Base-by-base conservation (phyloP, 2,113 vertebrate genomes). In the Gallinago media region DNA sequence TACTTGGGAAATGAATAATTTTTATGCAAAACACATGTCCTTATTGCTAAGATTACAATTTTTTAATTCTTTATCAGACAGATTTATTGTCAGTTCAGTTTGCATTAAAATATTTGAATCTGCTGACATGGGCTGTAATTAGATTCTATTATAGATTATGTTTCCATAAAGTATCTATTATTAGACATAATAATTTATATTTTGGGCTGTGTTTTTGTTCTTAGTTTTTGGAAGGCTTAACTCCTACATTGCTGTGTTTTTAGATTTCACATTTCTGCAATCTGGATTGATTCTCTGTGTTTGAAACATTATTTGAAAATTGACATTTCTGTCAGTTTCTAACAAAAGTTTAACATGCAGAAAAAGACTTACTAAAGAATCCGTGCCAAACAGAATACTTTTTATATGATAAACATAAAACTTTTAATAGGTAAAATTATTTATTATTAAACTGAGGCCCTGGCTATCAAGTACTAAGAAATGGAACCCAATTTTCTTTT, bases 71-170 rank as follows among this genome's bases (percentile, higher is more conserved):
- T 95, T 89, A 91, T 86, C 85, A 89, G 52, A 82, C 52, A 96
- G 82, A 98, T 97, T 97, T 98, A 98, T 98, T 97, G 80, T 94
- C 95, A 95, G 59, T 97, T 97, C 71, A 97, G 95, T 98, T 98
- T 98, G 50, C 73, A 97, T 98, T 96, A 97, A 96, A 97, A 23
- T 96, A 73, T 92, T 93, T 97, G 87, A 88, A 96, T 96, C 66
- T 95, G 26, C 78, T 95, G 75, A 71, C 68, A 75, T 88, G 18
- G 21, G 42, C 29, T 96, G 26, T 77, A 75, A 58, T 94, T 96
- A 94, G 68, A 95, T 75, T 94, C 62, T 74, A 87, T 96, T 97
- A 94, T 42, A 91, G 66, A 94, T 95, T 79, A 78, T n/a, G 26
- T 56, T 95, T 94, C 59, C 34, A 21, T 83, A 42, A 78, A 40